Conservation (phyloP, 2,113 vertebrate species). For the Carlito syrichta region DNA sequence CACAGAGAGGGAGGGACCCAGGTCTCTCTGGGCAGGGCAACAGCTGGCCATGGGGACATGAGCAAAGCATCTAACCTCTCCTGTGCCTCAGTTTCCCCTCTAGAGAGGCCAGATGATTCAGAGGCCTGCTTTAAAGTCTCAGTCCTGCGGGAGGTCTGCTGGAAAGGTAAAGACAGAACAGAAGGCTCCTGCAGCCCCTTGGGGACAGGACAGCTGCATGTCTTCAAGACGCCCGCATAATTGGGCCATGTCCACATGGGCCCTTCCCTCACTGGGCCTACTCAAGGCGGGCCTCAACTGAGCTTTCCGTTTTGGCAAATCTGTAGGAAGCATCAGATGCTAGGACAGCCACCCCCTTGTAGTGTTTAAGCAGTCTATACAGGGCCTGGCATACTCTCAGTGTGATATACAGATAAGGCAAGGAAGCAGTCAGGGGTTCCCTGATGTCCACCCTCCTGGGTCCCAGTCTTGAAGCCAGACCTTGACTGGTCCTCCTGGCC, state of each 20-base stretch:
- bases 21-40: not conserved
- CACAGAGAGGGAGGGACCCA: rapidly evolving
- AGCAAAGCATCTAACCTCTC: not conserved
- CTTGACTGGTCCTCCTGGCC: not conserved
- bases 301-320: not conserved
- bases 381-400: not conserved
- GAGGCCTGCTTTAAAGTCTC: not conserved
- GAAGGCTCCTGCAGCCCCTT: rapidly evolving
- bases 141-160: rapidly evolving
- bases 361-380: rapidly evolving
- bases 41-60: rapidly evolving
- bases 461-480: no score
- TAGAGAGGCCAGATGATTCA: not conserved
- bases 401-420: rapidly evolving
- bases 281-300: rapidly evolving
- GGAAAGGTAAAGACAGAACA: rapidly evolving
- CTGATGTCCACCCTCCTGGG: not conserved
- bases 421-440: rapidly evolving
- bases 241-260: rapidly evolving
- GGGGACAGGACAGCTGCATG: not conserved
- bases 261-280: rapidly evolving
- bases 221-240: rapidly evolving
- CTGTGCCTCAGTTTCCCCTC: not conserved
- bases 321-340: rapidly evolving
- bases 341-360: rapidly evolving